A percentile compares a stretch with the other conserved stretches of the same genome.
Evolutionary conservation across 1,140 invertebrate genomes (phyloP).

Genomic region (Heliconius melpomene): DNA sequence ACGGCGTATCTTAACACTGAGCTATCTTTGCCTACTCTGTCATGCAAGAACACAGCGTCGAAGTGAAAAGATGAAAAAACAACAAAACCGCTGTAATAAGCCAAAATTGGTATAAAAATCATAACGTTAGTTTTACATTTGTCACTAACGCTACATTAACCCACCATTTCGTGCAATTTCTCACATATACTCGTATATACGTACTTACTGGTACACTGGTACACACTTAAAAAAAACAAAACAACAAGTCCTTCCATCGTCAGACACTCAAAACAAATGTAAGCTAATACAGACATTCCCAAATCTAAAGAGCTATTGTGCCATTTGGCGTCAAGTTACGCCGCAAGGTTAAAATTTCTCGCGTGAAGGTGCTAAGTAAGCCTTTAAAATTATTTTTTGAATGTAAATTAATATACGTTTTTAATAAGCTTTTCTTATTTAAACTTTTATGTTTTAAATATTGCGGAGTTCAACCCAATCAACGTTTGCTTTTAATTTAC

Average conservation of each 20-base stretch:
- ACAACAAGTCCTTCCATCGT: neutral
- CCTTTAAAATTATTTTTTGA: neutral
- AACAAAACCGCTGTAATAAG: too few species aligned
- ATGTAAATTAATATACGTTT: neutral
- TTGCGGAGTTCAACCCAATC: neutral
- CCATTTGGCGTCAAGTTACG: constrained; percentile 39
- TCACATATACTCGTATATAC: too few species aligned
- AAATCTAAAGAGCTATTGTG: constrained; percentile 36
- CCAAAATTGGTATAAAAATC: too few species aligned
- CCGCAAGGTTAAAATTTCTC: constrained; percentile 21
- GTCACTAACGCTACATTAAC: too few species aligned
- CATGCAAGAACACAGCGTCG: too few species aligned
- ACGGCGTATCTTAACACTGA: too few species aligned
- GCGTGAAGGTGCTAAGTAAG: constrained; percentile 23
- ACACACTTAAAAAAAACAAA: neutral
- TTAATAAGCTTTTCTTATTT: neutral
- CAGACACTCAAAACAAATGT: constrained; percentile 26
- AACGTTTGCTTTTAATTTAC: neutral
- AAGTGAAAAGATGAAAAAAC: too few species aligned
- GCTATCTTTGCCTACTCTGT: too few species aligned
- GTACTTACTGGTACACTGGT: too few species aligned
- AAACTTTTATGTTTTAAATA: neutral
- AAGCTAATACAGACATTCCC: constrained; percentile 43
- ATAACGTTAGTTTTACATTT: too few species aligned
- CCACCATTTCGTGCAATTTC: too few species aligned